phyloP scores from a whole-genome alignment of 2,113 vertebrate species.

The Antidorcas marsupialis region DNA sequence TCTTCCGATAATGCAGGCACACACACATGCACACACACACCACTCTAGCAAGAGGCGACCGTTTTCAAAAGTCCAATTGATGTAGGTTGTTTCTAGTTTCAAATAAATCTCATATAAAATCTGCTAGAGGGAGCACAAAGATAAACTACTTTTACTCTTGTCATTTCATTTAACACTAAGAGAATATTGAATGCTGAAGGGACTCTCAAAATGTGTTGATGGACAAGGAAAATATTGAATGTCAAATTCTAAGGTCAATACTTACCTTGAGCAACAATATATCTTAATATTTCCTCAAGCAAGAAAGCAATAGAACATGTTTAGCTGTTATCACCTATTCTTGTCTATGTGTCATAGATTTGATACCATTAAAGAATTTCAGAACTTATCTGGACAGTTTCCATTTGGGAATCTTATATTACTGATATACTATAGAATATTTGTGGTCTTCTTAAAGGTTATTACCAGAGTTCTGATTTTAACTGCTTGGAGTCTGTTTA shows the following conservation, averaged over 20 bases:
- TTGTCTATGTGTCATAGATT: background rate
- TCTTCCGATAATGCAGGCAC: background rate
- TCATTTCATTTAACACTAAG: conserved; percentile 32
- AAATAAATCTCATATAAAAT: conserved; percentile 29
- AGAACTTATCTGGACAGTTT: background rate
- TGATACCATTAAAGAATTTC: background rate
- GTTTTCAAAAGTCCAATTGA: background rate
- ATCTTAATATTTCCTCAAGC: conserved; percentile 43
- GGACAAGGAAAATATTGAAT: conserved; percentile 48
- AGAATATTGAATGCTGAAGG: conserved; percentile 42
- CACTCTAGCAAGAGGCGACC: background rate
- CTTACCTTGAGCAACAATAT: conserved; percentile 48
- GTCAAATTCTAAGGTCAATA: conserved; percentile 53
- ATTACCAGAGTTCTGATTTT: background rate
- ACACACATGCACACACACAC: background rate
- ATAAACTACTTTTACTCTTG: conserved; percentile 33
- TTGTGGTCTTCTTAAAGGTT: background rate
- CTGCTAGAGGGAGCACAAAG: conserved; percentile 4
- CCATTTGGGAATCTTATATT: background rate
- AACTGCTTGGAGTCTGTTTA: background rate
- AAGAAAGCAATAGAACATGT: background rate
- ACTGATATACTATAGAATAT: background rate
- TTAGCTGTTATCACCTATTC: background rate
- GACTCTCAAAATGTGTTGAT: conserved; percentile 43
- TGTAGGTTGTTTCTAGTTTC: background rate